Evolutionary conservation across 2,888 invertebrate species (phyloP).

Genomic region (Coenonympha arcania): DNA sequence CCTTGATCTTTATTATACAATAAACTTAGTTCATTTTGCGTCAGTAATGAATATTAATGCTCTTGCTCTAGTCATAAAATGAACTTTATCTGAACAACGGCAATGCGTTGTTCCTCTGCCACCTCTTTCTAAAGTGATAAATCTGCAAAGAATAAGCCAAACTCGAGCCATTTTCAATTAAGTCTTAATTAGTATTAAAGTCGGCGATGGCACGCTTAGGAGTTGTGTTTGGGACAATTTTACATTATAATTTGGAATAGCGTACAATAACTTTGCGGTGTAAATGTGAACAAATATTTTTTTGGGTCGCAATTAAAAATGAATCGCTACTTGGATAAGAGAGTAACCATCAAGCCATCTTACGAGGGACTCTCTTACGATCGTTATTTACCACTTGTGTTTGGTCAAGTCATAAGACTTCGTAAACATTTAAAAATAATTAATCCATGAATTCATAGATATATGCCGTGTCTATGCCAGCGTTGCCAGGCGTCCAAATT

Average conservation of each 20-base stretch:
- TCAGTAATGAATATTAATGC: constrained; percentile 72
- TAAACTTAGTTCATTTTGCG: constrained; percentile 70
- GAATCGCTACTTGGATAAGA: no score
- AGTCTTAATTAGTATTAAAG: constrained; percentile 27
- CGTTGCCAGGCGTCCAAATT: no score
- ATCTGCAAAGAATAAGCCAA: constrained; percentile 63
- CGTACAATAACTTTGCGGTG: not conserved
- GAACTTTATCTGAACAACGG: constrained; percentile 67
- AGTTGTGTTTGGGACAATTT: constrained; percentile 6
- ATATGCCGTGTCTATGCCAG: no score
- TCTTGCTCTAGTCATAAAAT: constrained; percentile 70
- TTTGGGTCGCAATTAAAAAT: no score
- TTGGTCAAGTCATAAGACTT: no score
- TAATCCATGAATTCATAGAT: no score
- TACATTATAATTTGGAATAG: not conserved
- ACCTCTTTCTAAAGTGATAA: constrained; percentile 58
- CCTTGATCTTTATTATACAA: constrained; percentile 68
- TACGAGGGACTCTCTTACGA: no score
- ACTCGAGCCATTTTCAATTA: constrained; percentile 67
- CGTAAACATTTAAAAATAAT: no score
- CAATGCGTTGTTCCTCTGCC: constrained; percentile 42
- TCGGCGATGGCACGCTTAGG: constrained; percentile 6
- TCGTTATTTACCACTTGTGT: no score
- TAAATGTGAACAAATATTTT: not conserved
- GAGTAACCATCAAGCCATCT: no score